phyloP scores from a whole-genome alignment of 2,888 invertebrate genomes.

The Aleiodes alternator region DNA sequence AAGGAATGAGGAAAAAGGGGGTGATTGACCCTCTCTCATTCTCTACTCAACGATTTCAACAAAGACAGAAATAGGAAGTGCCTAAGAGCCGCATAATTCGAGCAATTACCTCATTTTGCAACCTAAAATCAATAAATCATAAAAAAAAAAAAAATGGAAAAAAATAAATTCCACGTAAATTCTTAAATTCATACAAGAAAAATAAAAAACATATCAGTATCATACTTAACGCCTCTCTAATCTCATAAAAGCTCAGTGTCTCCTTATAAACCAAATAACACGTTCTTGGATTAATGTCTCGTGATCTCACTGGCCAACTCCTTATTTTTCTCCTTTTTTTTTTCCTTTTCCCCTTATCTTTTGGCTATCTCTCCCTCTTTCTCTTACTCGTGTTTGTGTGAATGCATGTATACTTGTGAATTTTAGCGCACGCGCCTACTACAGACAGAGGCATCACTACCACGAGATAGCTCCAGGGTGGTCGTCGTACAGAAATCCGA shows the following conservation, averaged over 20 bases:
- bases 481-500: constrained; percentile 63
- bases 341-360: not conserved
- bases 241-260: constrained; percentile 29
- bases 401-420: not conserved
- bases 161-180: not conserved
- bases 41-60: constrained; percentile 1
- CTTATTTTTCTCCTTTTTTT: not conserved
- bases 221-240: constrained; percentile 18
- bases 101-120: constrained; percentile 51
- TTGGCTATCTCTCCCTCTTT: constrained; percentile 22
- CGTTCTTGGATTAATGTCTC: constrained; percentile 25
- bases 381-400: not conserved
- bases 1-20: constrained; percentile 36
- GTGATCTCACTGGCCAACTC: constrained; percentile 6
- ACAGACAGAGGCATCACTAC: constrained; percentile 27
- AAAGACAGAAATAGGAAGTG: constrained; percentile 47
- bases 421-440: constrained; percentile 1
- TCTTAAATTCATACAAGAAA: not conserved
- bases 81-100: constrained; percentile 62
- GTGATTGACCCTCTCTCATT: constrained; percentile 42
- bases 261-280: constrained; percentile 23
- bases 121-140: constrained; percentile 51
- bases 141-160: too few relatives aligned
- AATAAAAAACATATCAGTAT: not conserved
- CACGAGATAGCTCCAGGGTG: constrained; percentile 64